Evolutionary conservation across 2,888 invertebrate species (phyloP), one percentile per base, ranked within the genome.

Genomic region (Trachelus iudaicus): DNA sequence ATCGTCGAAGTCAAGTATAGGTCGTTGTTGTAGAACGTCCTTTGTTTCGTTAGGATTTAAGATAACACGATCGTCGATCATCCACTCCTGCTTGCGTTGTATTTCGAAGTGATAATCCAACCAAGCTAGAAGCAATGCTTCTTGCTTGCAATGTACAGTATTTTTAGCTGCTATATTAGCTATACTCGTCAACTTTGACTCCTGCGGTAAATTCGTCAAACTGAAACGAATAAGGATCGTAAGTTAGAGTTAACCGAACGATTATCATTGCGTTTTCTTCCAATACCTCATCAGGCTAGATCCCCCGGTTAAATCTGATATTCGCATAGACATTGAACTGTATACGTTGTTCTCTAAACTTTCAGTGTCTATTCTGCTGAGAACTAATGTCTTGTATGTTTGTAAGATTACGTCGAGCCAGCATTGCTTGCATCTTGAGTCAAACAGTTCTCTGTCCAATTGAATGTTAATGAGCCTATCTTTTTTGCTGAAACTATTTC

Each of bases 401-500:
- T 94, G 94, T 77, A 95, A 87, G 83, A 94, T 92, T 68, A 95
- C 90, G 86, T 95, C 95, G 31, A 95, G 84, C 95, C 95, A 95
- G 80, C 92, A 92, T 83, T 92, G 92, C 78, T 89, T 92, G 74
- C 89, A 89, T 11, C 90, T 85, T 1, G 84, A 77, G 30, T 85
- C 79, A 34, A 87, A 88, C n/a, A 80, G 69, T 11, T 78, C 23
- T 11, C 71, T 71, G 13, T 71, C 71, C 13, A 13, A 71, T 33
- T 6, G 33, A 6, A 12, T 71, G 31, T 71, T 6, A 3, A 31
- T 71, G 71, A 71, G 33, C 15, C 13, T 34, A 34, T 31, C 31
- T 3, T 71, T 31, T 11, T 31, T 31, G 13, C 13, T 69, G 76
- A 77, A 34, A 80, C 13, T 34, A 73, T 80, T 79, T 77, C 40